Evolutionary conservation across 30 jellyfish, hydroid and myxozoan species (phyloP), one percentile per base, ranked within the genome.

Genomic region (Chrysaora quinquecirrha): DNA sequence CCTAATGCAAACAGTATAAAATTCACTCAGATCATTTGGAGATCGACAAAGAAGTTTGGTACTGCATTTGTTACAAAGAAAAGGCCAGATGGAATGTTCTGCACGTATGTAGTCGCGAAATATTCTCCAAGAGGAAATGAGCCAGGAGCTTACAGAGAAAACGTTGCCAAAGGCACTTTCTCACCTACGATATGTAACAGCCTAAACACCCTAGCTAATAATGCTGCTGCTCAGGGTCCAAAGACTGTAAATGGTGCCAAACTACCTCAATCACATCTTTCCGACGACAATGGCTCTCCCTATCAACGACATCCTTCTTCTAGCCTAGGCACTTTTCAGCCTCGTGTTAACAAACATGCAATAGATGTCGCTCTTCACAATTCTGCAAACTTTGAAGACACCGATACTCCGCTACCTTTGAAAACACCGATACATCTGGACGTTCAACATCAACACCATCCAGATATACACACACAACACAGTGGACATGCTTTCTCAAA

Each of bases 21-120:
- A 43, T 88, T 88, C 70, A 71, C 93, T 3, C 97, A 91, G 78
- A 82, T 91, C 29, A 88, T 91, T 14, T 91, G 98, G 98, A 75
- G 83, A n/a, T 21, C 78, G 11, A 80, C 97, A 1, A 25, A 23
- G 1, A 71, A 79, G 47, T 83, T 85, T 73, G 98, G 98, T 28
- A 77, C 88, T 33, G 98, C 94, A 21, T 91, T 65, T 70, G 95
- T 94, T 1, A 91, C 98, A 25, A 83, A 70, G 68, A 79, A 74
- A 34, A 80, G 66, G 23, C 73, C 71, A 48, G 83, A 67, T 38
- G 84, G 73, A 2, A 49, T 64, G 65, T 90, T 64, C 38, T 91
- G 98, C 60, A 91, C 98, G 0, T 75, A 76, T 27, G 89, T 86
- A 22, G 96, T 91, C 23, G 98, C 96, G 0, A 86, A 75, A 52